Evolutionary conservation across 2,113 vertebrate species (phyloP).

Genomic region (Eretmochelys imbricata): DNA sequence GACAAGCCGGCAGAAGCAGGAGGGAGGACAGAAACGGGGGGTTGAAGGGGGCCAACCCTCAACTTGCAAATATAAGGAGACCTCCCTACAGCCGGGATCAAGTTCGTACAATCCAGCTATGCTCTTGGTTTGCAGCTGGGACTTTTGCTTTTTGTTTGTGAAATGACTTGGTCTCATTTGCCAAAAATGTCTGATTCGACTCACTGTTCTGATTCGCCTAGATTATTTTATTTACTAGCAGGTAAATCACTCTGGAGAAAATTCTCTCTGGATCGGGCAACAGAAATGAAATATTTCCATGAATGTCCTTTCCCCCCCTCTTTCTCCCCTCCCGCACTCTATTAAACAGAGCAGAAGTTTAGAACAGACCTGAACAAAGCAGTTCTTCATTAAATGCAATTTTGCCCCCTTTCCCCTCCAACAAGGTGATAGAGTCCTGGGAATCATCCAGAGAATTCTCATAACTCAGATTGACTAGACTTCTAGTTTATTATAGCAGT

Average conservation of each 20-base stretch:
- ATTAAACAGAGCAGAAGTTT: constrained; percentile 13
- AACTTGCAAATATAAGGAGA: not conserved
- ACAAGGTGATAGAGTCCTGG: not conserved
- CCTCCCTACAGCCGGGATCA: not conserved
- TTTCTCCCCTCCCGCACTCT: not conserved
- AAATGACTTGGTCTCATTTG: not conserved
- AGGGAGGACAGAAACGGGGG: not conserved
- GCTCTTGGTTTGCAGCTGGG: not conserved
- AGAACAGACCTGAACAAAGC: constrained; percentile 27
- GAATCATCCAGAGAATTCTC: constrained; percentile 11
- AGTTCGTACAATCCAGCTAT: not conserved
- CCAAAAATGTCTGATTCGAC: not conserved
- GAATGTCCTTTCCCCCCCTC: not conserved
- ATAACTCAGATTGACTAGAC: not conserved
- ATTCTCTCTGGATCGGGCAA: not conserved
- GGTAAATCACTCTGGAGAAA: not conserved
- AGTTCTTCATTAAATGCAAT: constrained; percentile 15
- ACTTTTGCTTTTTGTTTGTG: not conserved
- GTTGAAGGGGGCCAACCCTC: not conserved
- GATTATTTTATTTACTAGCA: not conserved
- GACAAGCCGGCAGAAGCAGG: not conserved
- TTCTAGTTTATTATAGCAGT: not conserved
- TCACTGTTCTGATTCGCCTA: not conserved
- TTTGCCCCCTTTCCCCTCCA: not conserved
- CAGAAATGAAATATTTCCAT: not conserved